Evolutionary conservation across 2,797 vertebrate genomes (phyloP).

Genomic region (Falco rusticolus): DNA sequence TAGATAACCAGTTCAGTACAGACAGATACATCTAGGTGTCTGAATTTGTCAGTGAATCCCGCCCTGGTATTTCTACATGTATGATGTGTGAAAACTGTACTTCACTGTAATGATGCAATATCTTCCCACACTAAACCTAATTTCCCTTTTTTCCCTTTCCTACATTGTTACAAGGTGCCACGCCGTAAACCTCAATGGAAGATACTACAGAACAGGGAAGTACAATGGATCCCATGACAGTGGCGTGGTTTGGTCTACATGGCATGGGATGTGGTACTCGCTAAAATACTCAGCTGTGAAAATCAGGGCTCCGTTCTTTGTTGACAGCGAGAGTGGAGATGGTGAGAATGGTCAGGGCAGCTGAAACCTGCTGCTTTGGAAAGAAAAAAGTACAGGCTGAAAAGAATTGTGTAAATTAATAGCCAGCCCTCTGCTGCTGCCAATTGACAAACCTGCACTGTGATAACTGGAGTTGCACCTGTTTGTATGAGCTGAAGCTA

Average conservation of each 20-base stretch:
- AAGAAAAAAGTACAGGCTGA: not conserved
- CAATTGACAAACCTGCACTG: not conserved
- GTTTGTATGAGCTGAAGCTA: not conserved
- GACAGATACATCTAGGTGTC: not conserved
- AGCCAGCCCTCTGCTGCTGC: not conserved
- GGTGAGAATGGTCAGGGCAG: conserved; percentile 68
- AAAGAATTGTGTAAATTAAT: not conserved
- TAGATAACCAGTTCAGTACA: not conserved
- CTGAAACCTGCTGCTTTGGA: not conserved
- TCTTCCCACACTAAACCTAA: not conserved
- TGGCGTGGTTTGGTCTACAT: conserved; percentile 88
- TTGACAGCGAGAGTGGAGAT: conserved; percentile 84
- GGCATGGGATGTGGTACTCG: conserved; percentile 90
- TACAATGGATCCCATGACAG: conserved; percentile 83
- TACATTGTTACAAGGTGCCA: conserved; percentile 80
- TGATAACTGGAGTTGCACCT: not conserved
- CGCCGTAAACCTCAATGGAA: conserved; percentile 87
- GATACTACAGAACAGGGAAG: conserved; percentile 83
- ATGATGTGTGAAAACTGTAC: not conserved
- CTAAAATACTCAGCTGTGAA: conserved; percentile 89
- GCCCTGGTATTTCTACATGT: not conserved
- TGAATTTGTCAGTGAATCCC: not conserved
- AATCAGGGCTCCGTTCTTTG: conserved; percentile 81
- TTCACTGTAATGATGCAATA: not conserved
- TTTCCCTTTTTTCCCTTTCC: not conserved